Evolutionary conservation across 2,797 vertebrate species (phyloP).

Genomic region (Leucoraja ocellata): DNA sequence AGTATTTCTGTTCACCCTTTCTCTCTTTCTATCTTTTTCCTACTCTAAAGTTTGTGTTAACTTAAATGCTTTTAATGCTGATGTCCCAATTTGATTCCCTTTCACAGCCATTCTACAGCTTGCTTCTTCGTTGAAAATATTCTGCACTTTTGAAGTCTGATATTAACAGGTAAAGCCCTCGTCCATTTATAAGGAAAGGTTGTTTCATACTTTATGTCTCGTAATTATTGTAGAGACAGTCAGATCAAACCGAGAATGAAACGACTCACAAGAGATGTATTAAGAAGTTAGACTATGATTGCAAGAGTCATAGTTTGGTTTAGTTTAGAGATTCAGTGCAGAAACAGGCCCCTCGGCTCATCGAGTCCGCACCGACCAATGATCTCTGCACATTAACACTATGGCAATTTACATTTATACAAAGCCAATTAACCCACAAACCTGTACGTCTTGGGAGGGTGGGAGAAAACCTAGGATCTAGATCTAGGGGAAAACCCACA

Average conservation of each 20-base stretch:
- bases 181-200: not conserved
- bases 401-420: no score
- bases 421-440: no score
- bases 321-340: no score
- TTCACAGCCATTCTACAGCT: not conserved
- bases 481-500: no score
- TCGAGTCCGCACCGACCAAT: no score
- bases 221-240: not conserved
- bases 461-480: no score
- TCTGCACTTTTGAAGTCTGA: not conserved
- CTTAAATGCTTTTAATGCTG: not conserved
- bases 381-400: no score
- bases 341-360: no score
- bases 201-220: not conserved
- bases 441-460: no score
- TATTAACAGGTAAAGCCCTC: not conserved
- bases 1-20: not conserved
- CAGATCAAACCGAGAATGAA: not conserved
- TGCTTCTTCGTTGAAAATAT: not conserved
- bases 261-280: not conserved
- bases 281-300: not conserved
- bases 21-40: not conserved
- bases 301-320: not conserved
- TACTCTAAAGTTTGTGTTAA: not conserved
- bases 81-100: not conserved